Conservation (phyloP, 2,888 invertebrate species). For the Trachelus tabidus region DNA sequence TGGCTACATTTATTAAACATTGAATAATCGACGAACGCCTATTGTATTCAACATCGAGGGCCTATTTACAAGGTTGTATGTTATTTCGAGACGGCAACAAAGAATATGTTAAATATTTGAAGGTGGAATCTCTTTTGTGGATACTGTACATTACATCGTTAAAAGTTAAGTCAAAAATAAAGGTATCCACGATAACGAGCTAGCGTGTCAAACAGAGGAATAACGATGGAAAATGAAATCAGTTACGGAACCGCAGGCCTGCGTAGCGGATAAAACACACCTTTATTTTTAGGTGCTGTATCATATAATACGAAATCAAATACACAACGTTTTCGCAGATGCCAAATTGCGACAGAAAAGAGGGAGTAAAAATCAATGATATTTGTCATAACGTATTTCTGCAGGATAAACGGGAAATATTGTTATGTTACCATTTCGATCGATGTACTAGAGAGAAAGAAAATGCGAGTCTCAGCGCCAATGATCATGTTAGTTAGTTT, state of each 20-base stretch:
- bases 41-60: constrained; percentile 23
- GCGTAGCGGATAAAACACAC: neutral
- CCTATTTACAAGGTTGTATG: constrained; percentile 30
- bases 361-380: neutral
- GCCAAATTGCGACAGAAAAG: neutral
- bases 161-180: neutral
- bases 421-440: too few relatives aligned
- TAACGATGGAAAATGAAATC: neutral
- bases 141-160: neutral
- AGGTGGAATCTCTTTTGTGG: neutral
- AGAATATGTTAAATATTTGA: constrained; percentile 2
- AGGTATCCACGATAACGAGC: neutral
- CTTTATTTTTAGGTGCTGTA: neutral
- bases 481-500: constrained; percentile 18
- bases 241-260: neutral
- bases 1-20: constrained; percentile 20
- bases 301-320: neutral
- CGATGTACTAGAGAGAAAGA: too few relatives aligned
- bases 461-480: neutral
- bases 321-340: neutral
- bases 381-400: neutral
- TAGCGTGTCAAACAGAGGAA: neutral
- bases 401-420: neutral
- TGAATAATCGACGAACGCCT: constrained; percentile 41
- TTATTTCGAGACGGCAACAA: constrained; percentile 14